Base-by-base conservation (phyloP, 1,140 invertebrate genomes). In the Odontomachus brunneus region DNA sequence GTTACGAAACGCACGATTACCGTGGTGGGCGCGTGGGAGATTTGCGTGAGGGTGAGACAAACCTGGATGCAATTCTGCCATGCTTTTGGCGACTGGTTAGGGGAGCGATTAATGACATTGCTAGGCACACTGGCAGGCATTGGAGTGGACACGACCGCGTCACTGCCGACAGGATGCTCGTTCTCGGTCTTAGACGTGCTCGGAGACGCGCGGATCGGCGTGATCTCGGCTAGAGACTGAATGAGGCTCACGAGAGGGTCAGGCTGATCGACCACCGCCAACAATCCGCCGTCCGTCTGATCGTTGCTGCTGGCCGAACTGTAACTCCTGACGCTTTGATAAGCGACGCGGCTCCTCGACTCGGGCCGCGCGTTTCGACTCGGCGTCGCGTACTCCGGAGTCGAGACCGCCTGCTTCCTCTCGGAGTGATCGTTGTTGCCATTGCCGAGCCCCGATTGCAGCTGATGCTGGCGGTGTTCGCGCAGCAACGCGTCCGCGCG, bases 61-160 rank as follows among this genome's bases (percentile, higher is more conserved):
- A 94, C 93, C 93, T 94, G 92, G 62, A 67, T 86, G 82, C 84
- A 90, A 90, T 90, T 93, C 92, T 93, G 92, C 92, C 92, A 93
- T 93, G 90, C 91, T 92, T 94, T 94, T 92, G 93, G 91, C 90
- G 92, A 92, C 84, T 94, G 93, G 80, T 93, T 93, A 91, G 91
- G 91, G 87, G 92, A 92, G 89, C 91, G 88, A 90, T 92, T 93
- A 87, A 92, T 92, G 89, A 84, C 86, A 87, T 81, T 89, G 86
- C 87, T 90, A 89, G 81, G 88, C 84, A 83, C 87, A 85, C 84
- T 89, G 86, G 80, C 80, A 76, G 85, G 82, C 55, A 89, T 89
- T 82, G 85, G 60, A 66, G 84, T 73, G 44, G 83, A 53, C 89
- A 82, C 65, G 81, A 87, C 51, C 83, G 87, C 80, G 87, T 15